phyloP scores from a whole-genome alignment of 2,797 vertebrate species.

The Coregonus sp. region DNA sequence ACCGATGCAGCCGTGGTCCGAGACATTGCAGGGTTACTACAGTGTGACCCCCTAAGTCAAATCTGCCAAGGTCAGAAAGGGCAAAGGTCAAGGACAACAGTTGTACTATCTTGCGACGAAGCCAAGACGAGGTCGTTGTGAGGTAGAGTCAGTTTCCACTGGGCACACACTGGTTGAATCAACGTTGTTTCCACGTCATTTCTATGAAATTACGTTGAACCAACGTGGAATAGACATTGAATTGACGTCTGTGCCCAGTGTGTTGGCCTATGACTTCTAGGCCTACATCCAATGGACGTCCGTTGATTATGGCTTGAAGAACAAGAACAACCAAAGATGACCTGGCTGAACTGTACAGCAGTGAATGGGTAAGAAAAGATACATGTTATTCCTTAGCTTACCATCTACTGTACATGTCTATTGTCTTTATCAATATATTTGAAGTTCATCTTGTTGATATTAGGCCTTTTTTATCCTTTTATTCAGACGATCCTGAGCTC shows the following conservation, averaged over 20 bases:
- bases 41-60: slow-evolving; percentile 10
- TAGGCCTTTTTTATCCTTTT: too few relatives aligned
- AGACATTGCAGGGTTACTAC: slow-evolving; percentile 24
- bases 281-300: slow-evolving; percentile 46
- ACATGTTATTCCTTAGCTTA: too few relatives aligned
- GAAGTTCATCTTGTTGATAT: too few relatives aligned
- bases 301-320: slow-evolving; percentile 40
- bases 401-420: too few relatives aligned
- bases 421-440: too few relatives aligned
- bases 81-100: slow-evolving; percentile 29
- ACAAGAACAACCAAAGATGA: slow-evolving; percentile 40
- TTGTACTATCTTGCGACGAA: slow-evolving; percentile 16
- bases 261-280: slow-evolving; percentile 19
- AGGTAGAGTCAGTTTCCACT: too few relatives aligned
- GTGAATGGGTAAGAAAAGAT: slow-evolving; percentile 62
- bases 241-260: slow-evolving; percentile 11
- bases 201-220: too few relatives aligned
- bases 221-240: slow-evolving; percentile 11
- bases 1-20: not conserved
- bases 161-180: too few relatives aligned
- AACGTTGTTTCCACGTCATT: not conserved
- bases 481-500: too few relatives aligned
- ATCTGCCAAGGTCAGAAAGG: slow-evolving; percentile 23
- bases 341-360: slow-evolving; percentile 34
- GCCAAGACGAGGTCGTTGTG: not conserved